These are phyloP conservation scores for Heliconius erato DNA, from an alignment of 2,888 invertebrate species.

Conservation along the genomic window DNA sequence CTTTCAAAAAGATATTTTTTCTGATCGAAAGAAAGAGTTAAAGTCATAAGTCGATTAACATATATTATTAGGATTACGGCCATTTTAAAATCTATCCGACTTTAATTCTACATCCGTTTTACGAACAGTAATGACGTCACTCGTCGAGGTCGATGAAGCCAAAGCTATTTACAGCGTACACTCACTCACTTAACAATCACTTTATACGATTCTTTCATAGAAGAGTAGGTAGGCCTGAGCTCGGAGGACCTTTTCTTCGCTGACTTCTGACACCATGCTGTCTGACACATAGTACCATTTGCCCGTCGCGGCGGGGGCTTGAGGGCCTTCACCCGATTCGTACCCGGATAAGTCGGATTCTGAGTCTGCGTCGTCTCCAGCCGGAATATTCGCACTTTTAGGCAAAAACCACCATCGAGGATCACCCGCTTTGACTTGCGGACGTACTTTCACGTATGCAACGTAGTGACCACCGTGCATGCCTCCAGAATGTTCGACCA, in stretches of 20 bases:
- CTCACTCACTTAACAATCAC: slow-evolving; percentile 15
- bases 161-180: slow-evolving; percentile 31
- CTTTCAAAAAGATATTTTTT: neutral
- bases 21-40: neutral
- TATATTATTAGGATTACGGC: neutral
- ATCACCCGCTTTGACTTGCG: slow-evolving; percentile 86
- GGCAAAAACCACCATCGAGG: slow-evolving; percentile 91
- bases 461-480: slow-evolving; percentile 95
- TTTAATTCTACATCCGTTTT: slow-evolving; percentile 17
- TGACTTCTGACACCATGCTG: slow-evolving; percentile 92
- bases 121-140: slow-evolving; percentile 27
- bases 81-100: neutral
- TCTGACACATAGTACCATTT: slow-evolving; percentile 98
- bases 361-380: slow-evolving; percentile 80
- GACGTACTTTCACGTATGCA: slow-evolving; percentile 96
- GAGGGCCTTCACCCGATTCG: slow-evolving; percentile 80
- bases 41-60: slow-evolving; percentile 14
- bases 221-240: slow-evolving; percentile 98
- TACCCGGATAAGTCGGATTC: slow-evolving; percentile 85
- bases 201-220: slow-evolving; percentile 95
- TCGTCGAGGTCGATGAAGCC: neutral
- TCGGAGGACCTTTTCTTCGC: slow-evolving; percentile 91
- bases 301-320: slow-evolving; percentile 82
- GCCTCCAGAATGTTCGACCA: slow-evolving; percentile 97
- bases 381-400: slow-evolving; percentile 83